A percentile compares a stretch with the other conserved stretches of the same genome.
Conservation (phyloP, 1,140 invertebrate genomes). For the Nebria ingens region DNA sequence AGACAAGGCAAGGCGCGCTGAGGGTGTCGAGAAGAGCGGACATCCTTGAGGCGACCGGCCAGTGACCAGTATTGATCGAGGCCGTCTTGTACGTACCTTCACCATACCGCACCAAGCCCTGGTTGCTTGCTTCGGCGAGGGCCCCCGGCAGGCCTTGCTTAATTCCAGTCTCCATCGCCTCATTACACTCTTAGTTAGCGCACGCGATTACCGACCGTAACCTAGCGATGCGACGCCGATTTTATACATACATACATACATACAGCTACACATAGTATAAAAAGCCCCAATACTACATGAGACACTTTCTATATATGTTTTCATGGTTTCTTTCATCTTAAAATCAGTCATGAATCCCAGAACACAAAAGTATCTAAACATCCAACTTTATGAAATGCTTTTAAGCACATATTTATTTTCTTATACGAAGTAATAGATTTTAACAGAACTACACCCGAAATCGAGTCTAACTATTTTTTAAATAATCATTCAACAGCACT, state of each 20-base stretch:
- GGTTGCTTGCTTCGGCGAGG: neutral
- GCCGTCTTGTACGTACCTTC: neutral
- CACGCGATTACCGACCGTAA: slow-evolving; percentile 5
- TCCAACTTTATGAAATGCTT: no score
- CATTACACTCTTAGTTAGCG: slow-evolving; percentile 4
- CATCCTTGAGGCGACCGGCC: slow-evolving; percentile 7
- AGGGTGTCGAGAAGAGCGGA: slow-evolving; percentile 4
- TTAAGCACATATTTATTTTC: no score
- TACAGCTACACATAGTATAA: neutral
- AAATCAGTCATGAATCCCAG: no score
- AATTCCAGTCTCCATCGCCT: slow-evolving; percentile 8
- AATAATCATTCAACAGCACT: no score
- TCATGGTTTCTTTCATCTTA: no score
- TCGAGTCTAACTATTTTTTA: no score
- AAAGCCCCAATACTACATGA: no score
- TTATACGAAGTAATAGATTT: no score
- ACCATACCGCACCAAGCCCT: neutral
- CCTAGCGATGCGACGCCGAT: neutral
- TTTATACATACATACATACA: neutral
- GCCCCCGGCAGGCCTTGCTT: neutral
- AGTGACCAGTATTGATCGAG: slow-evolving; percentile 7
- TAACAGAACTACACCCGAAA: no score
- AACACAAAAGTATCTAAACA: no score
- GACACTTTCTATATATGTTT: no score
- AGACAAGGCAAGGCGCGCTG: no score